Percentiles rank a stretch among this genome's conserved stretches.
Evolutionary conservation across 2,797 vertebrate genomes (phyloP).

Genomic region (Jordanella pulchra): DNA sequence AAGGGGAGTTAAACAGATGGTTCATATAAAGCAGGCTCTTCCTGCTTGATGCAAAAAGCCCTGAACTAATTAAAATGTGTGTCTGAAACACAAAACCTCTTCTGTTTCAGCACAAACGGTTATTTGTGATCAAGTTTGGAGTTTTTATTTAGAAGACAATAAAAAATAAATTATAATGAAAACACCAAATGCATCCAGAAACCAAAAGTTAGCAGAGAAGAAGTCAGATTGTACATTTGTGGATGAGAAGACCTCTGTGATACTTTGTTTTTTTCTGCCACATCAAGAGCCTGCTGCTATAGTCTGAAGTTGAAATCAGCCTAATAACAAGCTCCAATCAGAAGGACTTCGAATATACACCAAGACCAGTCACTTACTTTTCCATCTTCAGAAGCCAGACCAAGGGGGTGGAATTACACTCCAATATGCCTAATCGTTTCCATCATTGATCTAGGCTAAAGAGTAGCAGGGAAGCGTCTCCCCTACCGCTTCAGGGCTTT

Average conservation of each 20-base stretch:
- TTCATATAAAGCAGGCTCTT: constrained; percentile 36
- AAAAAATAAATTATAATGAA: constrained; percentile 44
- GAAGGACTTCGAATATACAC: constrained; percentile 73
- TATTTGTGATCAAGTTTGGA: neutral
- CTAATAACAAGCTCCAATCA: constrained; percentile 79
- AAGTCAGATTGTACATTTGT: constrained; percentile 6
- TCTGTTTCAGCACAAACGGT: constrained; percentile 12
- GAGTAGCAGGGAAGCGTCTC: constrained; percentile 36
- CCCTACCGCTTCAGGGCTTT: constrained; percentile 37
- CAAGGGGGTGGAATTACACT: constrained; percentile 77
- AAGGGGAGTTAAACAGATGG: constrained; percentile 33
- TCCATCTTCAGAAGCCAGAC: constrained; percentile 62
- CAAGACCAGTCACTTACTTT: constrained; percentile 43
- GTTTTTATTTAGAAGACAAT: neutral
- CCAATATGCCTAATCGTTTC: constrained; percentile 80
- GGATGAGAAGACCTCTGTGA: constrained; percentile 22
- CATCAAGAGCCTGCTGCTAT: constrained; percentile 59
- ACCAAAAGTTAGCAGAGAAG: constrained; percentile 16
- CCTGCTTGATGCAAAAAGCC: constrained; percentile 18
- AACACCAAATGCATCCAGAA: constrained; percentile 13
- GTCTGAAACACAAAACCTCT: constrained; percentile 6
- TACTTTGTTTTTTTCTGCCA: constrained; percentile 43
- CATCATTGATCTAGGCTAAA: constrained; percentile 73
- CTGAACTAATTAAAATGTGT: constrained; percentile 23
- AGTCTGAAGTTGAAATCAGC: constrained; percentile 65